Evolutionary conservation across 2,113 vertebrate genomes (phyloP).

Genomic region (Poicephalus gulielmi): DNA sequence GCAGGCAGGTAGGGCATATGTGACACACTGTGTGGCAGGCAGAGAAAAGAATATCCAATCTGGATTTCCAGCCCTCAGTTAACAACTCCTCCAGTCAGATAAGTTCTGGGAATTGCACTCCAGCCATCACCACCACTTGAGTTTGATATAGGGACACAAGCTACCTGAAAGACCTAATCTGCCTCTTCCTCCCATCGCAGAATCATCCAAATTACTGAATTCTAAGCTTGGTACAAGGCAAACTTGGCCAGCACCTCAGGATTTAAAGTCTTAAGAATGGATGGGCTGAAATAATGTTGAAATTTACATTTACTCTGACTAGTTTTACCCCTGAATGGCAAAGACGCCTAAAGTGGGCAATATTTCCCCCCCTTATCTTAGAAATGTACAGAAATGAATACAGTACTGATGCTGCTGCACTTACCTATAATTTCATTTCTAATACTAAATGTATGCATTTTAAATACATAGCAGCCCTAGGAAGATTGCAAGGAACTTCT

Average conservation of each 20-base stretch:
- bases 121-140: background rate
- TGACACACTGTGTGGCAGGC: background rate
- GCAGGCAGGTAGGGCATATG: background rate
- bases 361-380: background rate
- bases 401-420: background rate
- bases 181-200: background rate
- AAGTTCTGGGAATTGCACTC: background rate
- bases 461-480: background rate
- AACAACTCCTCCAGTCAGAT: background rate
- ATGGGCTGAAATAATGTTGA: background rate
- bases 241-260: accelerated
- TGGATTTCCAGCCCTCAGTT: background rate
- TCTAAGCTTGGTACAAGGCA: background rate
- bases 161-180: background rate
- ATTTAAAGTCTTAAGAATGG: background rate
- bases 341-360: background rate
- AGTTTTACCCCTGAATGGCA: background rate
- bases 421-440: background rate
- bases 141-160: background rate
- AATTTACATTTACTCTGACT: background rate
- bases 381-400: background rate
- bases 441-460: background rate
- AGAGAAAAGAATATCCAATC: background rate
- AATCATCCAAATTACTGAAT: background rate
- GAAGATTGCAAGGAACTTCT: background rate